phyloP scores from a whole-genome alignment of 2,888 invertebrate genomes.

The Gibbula magus region DNA sequence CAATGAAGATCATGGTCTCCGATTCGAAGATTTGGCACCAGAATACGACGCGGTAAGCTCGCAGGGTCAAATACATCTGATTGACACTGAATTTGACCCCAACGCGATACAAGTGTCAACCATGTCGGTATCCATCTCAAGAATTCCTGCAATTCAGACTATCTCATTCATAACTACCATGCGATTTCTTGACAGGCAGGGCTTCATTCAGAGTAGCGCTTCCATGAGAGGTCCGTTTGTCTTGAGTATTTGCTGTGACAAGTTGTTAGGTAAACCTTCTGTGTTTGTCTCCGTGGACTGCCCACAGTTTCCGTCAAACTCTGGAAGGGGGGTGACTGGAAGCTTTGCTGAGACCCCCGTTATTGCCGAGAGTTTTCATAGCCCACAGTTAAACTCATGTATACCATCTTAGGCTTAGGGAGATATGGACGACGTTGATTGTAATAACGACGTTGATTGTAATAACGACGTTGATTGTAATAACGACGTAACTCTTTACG shows the following conservation, averaged over 20 bases:
- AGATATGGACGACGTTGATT: no score
- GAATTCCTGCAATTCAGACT: neutral
- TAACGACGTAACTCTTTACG: no score
- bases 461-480: no score
- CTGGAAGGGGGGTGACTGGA: neutral
- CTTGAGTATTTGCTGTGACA: constrained; percentile 18
- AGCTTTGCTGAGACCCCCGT: no score
- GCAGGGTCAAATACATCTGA: neutral
- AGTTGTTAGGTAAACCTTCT: constrained; percentile 17
- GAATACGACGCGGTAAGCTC: neutral
- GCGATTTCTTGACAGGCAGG: constrained; percentile 1
- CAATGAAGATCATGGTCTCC: no score
- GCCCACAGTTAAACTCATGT: no score
- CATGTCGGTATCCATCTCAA: neutral
- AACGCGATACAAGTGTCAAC: constrained; percentile 9
- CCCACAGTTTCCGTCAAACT: neutral
- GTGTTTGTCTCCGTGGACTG: constrained; percentile 6
- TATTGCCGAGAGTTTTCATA: no score
- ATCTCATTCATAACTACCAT: constrained; percentile 7
- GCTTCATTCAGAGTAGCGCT: neutral
- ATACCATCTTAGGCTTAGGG: no score
- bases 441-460: no score
- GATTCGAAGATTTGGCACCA: no score
- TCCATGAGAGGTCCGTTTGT: constrained; percentile 14
- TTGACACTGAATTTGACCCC: constrained; percentile 8